Evolutionary conservation across 2,113 vertebrate genomes (phyloP), one percentile per base, ranked within the genome.

Genomic region (Genyomyrus donnyi): DNA sequence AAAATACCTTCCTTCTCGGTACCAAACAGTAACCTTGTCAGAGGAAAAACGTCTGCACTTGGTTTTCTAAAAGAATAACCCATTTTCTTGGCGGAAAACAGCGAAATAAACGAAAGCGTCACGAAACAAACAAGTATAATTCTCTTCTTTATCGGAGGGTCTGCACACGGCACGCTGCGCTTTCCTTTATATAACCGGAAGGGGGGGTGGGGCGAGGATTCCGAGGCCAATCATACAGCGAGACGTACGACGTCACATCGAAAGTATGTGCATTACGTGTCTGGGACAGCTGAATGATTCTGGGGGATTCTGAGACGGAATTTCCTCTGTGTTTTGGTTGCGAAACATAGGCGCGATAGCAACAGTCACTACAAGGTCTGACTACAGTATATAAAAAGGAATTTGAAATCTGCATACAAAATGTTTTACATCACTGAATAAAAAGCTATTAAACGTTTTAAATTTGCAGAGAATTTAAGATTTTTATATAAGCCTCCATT

Each of bases 51-150:
- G 31, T 6, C 19, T 50, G 13, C 7, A 21, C 87, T 53, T 42
- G 45, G 42, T 15, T 11, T 21, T 15, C 39, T 62, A 7, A 77
- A 74, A 31, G 62, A 77, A 88, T 45, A 88, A 77, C 49, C 46
- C 85, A 90, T 90, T 88, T 88, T 88, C 85, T 80, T 10, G 5
- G 85, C 39, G 21, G 13, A 24, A 52, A 85, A 70, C n/a, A 48
- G 83, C 45, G 77, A 87, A 53, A 87, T 53, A 49, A 45, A 86
- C 19, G 46, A 35, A 87, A 35, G 3, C 0, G 48, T 85, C 17
- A 35, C 13, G 46, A 53, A 49, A 35, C 35, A 87, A 52, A 15
- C 31, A 53, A 19, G 5, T 39, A 10, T 0, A 0, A 13, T 46
- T 17, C 31, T 31, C 17, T 84, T 11, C 35, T 27, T 10, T 85